Evolutionary conservation across 2,797 vertebrate species (phyloP), one percentile per base, ranked within the genome.

Genomic region (Spinibarbus caldwelli): DNA sequence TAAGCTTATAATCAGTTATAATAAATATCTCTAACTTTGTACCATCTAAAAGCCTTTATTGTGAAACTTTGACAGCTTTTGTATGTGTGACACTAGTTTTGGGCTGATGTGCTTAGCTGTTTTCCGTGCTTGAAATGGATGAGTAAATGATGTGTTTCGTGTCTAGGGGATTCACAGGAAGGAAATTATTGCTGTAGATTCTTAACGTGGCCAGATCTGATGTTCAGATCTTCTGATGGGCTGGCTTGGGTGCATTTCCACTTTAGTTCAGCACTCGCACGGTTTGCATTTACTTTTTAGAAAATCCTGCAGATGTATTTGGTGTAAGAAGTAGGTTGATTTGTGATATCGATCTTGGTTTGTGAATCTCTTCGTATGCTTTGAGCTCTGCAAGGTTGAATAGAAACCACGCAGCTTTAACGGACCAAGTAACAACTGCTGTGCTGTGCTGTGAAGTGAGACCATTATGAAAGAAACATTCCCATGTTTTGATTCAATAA

Each of bases 361-460:
- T 19, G 64, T 21, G 14, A 84, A 34, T 76, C 6, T 76, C 4
- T 68, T 62, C 49, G 6, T 29, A 26, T 5, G 2, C 8, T 67
- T 73, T 19, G 70, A 67, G 38, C 38, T 75, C 52, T 72, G 23
- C 19, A 36, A 31, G 52, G 14, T 3, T 41, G 26, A 75, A 47
- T 10, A 49, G 71, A 79, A 79, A 31, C 43, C 62, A 66, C 1
- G 11, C 62, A 52, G 26, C 38, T 79, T 43, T 64, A 64, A 64
- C 66, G 43, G 81, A 80, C 12, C 52, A 72, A 64, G 70, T 77
- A 83, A 64, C 8, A 64, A 76, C 31, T 62, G 34, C 66, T 68
- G 59, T 26, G 41, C 11, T 26, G 59, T 41, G 57, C 66, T n/a
- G 57, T 80, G 54, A 43, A 57, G 29, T 49, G 36, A 83, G 26